Evolutionary conservation across 1,140 invertebrate genomes (phyloP), one percentile per base, ranked within the genome.

Genomic region (Drosophila equinoxialis): DNA sequence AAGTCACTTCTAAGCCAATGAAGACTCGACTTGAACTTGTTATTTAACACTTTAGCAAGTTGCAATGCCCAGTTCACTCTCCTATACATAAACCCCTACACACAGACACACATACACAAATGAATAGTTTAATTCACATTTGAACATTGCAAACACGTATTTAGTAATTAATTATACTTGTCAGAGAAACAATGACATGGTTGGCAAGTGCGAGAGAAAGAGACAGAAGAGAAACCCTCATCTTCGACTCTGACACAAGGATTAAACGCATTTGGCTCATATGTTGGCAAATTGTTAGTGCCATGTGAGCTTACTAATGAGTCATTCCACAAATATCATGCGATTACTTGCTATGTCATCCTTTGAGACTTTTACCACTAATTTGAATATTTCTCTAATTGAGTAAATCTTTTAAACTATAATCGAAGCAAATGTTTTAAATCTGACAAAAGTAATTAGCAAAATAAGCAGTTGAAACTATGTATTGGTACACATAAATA

Each of bases 101-200:
- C 20, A 23, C 33, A 26, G 30, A 57, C 68, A 54, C 6, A 51
- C 39, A 61, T 26, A 65, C 17, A 84, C 68, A 39, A 10, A 39
- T 39, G 73, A 86, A 87, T 79, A 82, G 82, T 74, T 86, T 87
- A 87, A 51, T 60, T 72, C 41, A 57, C 57, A 42, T 42, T 73
- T 79, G 73, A 79, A 57, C 71, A 83, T 87, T 72, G 77, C 77
- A 81, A 73, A 81, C 77, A 89, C 67, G 80, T 89, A 78, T 74
- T 84, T 76, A 78, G 84, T 75, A 89, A 89, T 89, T 89, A 89
- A 89, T 89, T 89, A 84, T 81, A 84, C 68, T 87, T 80, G 73
- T 68, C 45, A 51, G 66, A 54, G 73, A 70, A 54, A 51, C 60
- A 68, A 45, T 48, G 37, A 30, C 30, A 30, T 30, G 30, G 30